Percentiles rank a stretch among this genome's conserved stretches.
Conservation (phyloP, 2,888 invertebrate species). For the Torymus texanus region DNA sequence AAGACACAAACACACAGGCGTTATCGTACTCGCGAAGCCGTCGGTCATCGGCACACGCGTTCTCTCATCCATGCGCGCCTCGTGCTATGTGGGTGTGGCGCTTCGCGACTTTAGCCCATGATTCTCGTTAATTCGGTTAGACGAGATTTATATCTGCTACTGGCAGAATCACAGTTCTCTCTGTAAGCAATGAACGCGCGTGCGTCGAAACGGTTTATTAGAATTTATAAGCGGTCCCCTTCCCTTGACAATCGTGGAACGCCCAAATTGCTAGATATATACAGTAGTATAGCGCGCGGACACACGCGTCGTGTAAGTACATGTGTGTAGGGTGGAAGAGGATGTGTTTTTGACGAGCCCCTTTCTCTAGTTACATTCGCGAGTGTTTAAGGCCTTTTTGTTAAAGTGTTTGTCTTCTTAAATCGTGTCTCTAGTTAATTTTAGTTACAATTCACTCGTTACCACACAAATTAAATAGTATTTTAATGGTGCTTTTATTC, state of each 20-base stretch:
- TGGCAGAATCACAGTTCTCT: slow-evolving; percentile 62
- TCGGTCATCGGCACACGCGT: slow-evolving; percentile 31
- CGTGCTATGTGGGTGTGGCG: slow-evolving; percentile 67
- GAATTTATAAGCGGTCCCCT: slow-evolving; percentile 72
- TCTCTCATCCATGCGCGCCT: not conserved
- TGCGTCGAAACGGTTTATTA: slow-evolving; percentile 67
- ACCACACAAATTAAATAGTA: too few relatives aligned
- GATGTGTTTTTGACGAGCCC: too few relatives aligned
- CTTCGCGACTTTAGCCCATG: slow-evolving; percentile 64
- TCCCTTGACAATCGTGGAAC: slow-evolving; percentile 69
- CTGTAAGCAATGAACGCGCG: too few relatives aligned
- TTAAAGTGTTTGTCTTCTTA: too few relatives aligned
- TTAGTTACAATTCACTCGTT: too few relatives aligned
- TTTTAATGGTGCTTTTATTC: too few relatives aligned
- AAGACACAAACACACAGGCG: not conserved
- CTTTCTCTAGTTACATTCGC: too few relatives aligned
- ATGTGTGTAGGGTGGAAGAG: too few relatives aligned
- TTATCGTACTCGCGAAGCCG: not conserved
- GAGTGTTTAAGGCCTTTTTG: too few relatives aligned
- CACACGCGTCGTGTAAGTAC: not conserved
- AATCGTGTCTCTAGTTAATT: too few relatives aligned
- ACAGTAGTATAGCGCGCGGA: not conserved
- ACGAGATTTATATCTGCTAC: slow-evolving; percentile 72
- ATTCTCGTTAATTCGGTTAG: slow-evolving; percentile 74
- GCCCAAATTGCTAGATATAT: slow-evolving; percentile 67